Percentiles rank a stretch among this genome's conserved stretches.
Evolutionary conservation across 2,888 invertebrate genomes (phyloP).

Genomic region (Drosophila birchii): DNA sequence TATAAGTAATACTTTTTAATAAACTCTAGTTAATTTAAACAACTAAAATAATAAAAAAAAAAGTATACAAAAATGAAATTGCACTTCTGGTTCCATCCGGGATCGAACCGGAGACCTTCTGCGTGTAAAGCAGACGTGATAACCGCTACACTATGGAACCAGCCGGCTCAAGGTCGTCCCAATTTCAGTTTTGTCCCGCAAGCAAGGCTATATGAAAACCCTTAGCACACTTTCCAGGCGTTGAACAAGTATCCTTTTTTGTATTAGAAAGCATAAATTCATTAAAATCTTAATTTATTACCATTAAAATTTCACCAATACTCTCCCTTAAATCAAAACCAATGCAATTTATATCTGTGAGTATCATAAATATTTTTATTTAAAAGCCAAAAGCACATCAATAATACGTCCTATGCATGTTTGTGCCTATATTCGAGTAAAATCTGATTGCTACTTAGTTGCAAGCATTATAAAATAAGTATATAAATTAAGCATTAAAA

Average conservation of each 20-base stretch:
- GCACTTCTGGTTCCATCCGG: constrained; percentile 84
- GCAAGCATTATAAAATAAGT: constrained; percentile 46
- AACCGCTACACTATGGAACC: constrained; percentile 86
- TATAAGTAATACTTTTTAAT: no score
- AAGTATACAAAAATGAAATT: constrained; percentile 17
- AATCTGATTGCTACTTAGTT: constrained; percentile 46
- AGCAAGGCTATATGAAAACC: background rate
- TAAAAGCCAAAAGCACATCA: constrained; percentile 69
- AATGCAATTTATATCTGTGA: constrained; percentile 9
- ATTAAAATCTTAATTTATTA: background rate
- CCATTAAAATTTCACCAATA: background rate
- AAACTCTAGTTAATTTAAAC: no score
- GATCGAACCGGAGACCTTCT: constrained; percentile 86
- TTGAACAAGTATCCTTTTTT: background rate
- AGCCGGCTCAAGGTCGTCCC: constrained; percentile 28
- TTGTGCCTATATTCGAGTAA: constrained; percentile 49
- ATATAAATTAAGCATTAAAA: constrained; percentile 51
- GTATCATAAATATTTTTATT: constrained; percentile 54
- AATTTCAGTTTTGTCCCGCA: constrained; percentile 56
- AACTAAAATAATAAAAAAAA: no score
- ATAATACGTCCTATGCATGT: constrained; percentile 34
- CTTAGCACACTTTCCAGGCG: constrained; percentile 9
- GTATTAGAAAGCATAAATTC: background rate
- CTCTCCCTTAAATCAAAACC: background rate
- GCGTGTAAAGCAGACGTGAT: constrained; percentile 86